Evolutionary conservation across 2,888 invertebrate species (phyloP).

Genomic region (Tipula vernalis): DNA sequence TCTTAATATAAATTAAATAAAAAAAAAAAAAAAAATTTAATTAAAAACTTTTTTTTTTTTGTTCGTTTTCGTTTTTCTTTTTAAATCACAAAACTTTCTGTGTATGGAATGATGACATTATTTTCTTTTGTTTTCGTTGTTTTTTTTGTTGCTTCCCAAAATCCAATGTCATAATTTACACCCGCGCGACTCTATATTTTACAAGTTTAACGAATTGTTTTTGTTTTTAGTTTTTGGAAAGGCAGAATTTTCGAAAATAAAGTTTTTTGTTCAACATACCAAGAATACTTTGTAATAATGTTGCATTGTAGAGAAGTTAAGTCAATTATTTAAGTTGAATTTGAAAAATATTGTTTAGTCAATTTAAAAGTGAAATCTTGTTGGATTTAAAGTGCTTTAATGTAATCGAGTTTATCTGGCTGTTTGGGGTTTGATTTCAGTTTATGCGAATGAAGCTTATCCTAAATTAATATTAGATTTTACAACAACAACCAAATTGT

Average conservation of each 20-base stretch:
- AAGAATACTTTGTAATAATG: not conserved
- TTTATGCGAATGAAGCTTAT: too few relatives aligned
- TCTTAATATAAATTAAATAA: not conserved
- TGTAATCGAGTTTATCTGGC: too few relatives aligned
- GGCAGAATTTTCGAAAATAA: not conserved
- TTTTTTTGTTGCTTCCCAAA: not conserved
- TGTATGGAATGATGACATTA: not conserved
- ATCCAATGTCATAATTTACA: not conserved
- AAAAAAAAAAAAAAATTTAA: not conserved
- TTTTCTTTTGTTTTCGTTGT: not conserved
- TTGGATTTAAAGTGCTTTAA: not conserved
- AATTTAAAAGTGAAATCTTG: not conserved
- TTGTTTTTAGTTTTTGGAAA: not conserved
- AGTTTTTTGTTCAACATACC: not conserved
- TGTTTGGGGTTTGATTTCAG: too few relatives aligned
- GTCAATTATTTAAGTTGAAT: not conserved
- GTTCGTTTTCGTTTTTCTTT: not conserved
- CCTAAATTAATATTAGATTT: too few relatives aligned
- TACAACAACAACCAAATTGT: too few relatives aligned
- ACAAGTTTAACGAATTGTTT: not conserved
- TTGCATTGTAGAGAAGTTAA: not conserved
- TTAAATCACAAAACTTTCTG: constrained; percentile 4
- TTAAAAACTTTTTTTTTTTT: not conserved
- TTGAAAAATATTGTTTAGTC: not conserved
- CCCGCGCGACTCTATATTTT: not conserved